phyloP scores from a whole-genome alignment of 2,888 invertebrate species.

The Parnassius mnemosyne region DNA sequence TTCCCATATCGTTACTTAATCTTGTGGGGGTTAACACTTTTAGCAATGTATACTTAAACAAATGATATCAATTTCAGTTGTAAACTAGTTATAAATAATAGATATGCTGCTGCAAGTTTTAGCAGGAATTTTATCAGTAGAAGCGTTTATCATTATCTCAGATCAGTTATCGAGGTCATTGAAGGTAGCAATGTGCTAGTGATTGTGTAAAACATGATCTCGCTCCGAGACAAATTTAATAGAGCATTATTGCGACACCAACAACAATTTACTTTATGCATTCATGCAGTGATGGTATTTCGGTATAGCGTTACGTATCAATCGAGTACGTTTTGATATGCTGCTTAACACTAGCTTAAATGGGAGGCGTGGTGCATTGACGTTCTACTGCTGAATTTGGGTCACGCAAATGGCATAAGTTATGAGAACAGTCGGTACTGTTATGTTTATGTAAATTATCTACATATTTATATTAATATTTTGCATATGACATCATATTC shows the following conservation, averaged over 20 bases:
- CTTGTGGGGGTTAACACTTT: too few species aligned
- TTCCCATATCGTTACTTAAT: too few species aligned
- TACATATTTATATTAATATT: too few species aligned
- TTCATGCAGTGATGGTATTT: conserved; percentile 44
- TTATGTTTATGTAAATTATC: too few species aligned
- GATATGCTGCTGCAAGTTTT: conserved; percentile 30
- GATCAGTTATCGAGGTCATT: conserved; percentile 28
- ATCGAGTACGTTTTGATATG: conserved; percentile 60
- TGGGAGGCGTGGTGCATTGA: conserved; percentile 21
- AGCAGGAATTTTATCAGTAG: conserved; percentile 33
- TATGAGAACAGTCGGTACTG: conserved; percentile 2
- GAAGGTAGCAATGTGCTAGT: conserved; percentile 30
- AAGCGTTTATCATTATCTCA: conserved; percentile 29
- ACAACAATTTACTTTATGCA: conserved; percentile 43
- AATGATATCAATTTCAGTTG: conserved; percentile 1
- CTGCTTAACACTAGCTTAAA: conserved; percentile 35
- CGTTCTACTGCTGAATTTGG: conserved; percentile 17
- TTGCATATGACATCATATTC: too few species aligned
- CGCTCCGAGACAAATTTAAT: conserved; percentile 48
- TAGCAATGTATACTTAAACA: too few species aligned
- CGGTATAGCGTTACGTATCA: conserved; percentile 43
- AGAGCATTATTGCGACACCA: conserved; percentile 54
- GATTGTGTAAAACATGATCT: conserved; percentile 48
- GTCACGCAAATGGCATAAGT: conserved; percentile 19
- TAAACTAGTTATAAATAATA: conserved; percentile 23